Conservation (phyloP, 1,140 invertebrate genomes). For the Dryas iulia region DNA sequence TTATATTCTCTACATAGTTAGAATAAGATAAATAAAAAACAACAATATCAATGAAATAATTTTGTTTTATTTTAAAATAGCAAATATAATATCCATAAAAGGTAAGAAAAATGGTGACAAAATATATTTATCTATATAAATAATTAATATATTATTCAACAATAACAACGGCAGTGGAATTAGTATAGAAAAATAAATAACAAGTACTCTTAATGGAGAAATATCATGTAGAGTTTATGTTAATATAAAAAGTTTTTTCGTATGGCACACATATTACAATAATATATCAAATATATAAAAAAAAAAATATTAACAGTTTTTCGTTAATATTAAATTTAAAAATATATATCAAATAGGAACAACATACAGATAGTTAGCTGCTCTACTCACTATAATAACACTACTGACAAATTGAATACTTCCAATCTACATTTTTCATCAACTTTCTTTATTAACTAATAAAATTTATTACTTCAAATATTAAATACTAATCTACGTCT, state of each 20-base stretch:
- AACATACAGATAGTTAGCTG: not conserved
- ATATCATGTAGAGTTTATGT: slow-evolving; percentile 4
- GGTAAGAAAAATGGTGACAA: slow-evolving; percentile 7
- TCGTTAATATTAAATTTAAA: not conserved
- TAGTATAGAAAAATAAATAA: slow-evolving; percentile 20
- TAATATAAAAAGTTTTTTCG: too few relatives aligned
- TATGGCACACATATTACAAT: not conserved
- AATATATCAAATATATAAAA: not conserved
- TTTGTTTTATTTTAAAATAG: slow-evolving; percentile 23
- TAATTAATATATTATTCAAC: slow-evolving; percentile 11
- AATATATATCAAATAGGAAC: not conserved
- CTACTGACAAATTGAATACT: not conserved
- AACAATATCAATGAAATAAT: slow-evolving; percentile 7
- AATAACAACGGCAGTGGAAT: slow-evolving; percentile 17
- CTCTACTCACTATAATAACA: not conserved
- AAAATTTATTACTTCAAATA: not conserved
- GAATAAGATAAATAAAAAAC: not conserved
- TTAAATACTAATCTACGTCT: not conserved
- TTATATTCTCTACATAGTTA: too few relatives aligned
- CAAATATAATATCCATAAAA: slow-evolving; percentile 11
- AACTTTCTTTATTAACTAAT: not conserved
- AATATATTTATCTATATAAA: slow-evolving; percentile 7
- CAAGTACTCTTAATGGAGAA: slow-evolving; percentile 5
- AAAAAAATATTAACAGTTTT: not conserved
- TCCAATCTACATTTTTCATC: not conserved